These are phyloP conservation scores for Pogona vitticeps DNA, from an alignment of 2,113 vertebrate genomes.

Conservation along the genomic window DNA sequence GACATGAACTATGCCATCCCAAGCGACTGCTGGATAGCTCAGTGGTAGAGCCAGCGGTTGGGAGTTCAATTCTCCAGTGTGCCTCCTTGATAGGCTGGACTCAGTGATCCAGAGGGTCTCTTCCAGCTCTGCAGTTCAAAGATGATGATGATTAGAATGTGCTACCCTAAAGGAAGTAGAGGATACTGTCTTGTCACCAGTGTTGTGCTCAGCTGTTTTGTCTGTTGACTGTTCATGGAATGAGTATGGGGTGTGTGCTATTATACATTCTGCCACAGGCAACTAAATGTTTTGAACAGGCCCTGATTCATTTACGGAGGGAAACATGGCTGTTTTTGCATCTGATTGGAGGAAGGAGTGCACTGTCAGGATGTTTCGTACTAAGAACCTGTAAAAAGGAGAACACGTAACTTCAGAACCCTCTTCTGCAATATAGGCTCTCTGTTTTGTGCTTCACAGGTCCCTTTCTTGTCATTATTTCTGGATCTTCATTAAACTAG, in stretches of 20 bases:
- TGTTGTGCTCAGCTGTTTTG: neutral
- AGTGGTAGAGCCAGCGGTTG: no score
- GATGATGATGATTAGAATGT: no score
- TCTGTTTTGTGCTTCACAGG: neutral
- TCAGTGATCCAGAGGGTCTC: no score
- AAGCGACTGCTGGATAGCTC: no score
- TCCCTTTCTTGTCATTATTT: slow-evolving; percentile 19
- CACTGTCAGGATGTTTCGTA: neutral
- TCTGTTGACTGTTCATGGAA: neutral
- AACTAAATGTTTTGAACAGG: neutral
- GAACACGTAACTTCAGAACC: neutral
- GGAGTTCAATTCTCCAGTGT: no score
- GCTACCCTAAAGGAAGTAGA: neutral
- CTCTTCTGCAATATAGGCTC: neutral
- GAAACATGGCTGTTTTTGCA: neutral
- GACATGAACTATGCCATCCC: neutral
- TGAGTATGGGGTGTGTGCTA: neutral
- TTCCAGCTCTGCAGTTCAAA: no score
- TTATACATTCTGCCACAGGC: neutral
- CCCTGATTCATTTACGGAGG: neutral
- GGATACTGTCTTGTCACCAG: neutral
- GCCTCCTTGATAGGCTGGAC: no score
- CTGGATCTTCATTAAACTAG: slow-evolving; percentile 14
- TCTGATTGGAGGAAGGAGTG: neutral
- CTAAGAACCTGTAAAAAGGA: neutral